Evolutionary conservation across 2,888 invertebrate genomes (phyloP).

Genomic region (Agrenia bidenticulata): DNA sequence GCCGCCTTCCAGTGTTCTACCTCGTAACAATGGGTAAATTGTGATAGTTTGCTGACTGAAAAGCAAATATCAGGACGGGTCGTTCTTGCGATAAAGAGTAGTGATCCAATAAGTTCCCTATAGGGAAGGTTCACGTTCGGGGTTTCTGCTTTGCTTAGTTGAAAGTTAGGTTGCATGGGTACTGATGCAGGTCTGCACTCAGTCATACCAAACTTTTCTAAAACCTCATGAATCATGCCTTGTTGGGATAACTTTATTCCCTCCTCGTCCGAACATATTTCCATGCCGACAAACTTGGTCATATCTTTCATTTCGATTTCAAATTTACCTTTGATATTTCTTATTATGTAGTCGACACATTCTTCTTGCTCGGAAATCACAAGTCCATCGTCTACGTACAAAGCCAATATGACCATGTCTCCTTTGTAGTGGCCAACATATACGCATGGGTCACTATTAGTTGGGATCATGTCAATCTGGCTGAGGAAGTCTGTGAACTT

Average conservation of each 20-base stretch:
- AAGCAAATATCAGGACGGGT: conserved; percentile 50
- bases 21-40: conserved; percentile 28
- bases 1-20: not conserved
- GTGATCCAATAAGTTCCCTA: conserved; percentile 42
- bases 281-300: conserved; percentile 29
- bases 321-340: conserved; percentile 8
- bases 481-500: conserved; percentile 31
- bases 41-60: conserved; percentile 42
- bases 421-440: conserved; percentile 13
- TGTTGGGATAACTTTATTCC: conserved; percentile 25
- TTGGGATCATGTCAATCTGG: conserved; percentile 17
- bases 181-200: conserved; percentile 21
- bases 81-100: conserved; percentile 42
- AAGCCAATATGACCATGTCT: conserved; percentile 20
- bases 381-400: conserved; percentile 49
- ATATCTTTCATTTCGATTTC: conserved; percentile 1
- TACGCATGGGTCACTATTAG: conserved; percentile 33
- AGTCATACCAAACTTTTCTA: conserved; percentile 25
- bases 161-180: conserved; percentile 24
- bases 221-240: conserved; percentile 11
- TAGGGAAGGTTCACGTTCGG: conserved; percentile 26
- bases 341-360: not conserved
- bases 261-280: not conserved
- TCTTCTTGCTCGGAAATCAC: conserved; percentile 6
- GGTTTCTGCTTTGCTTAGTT: not conserved